Base-by-base conservation (phyloP, 2,888 invertebrate species). In the Reticulitermes lucifugus region DNA sequence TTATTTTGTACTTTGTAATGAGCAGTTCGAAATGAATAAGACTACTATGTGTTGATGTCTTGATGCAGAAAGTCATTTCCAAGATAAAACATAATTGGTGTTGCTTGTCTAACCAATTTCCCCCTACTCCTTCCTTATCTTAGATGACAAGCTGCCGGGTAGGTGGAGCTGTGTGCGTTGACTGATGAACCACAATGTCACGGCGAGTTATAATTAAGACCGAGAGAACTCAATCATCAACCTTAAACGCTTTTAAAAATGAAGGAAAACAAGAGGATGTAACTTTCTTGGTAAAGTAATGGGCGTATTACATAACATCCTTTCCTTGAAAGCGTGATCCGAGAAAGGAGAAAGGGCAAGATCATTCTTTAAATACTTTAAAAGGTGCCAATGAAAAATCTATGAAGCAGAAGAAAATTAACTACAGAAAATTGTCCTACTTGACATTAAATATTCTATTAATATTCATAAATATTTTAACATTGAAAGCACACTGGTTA, bases 161-260 rank as follows among this genome's bases (percentile, higher is more conserved):
- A 25, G 65, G 65, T 65, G 65, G 65, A 12, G 65, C n/a, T n/a
- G 65, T 65, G 65, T 65, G 65, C 65, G 73, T 73, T 73, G 73
- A 73, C 73, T 73, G 73, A 73, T 65, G 65, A 65, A 65, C n/a
- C 65, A 65, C 25, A 65, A 65, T 73, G 73, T 73, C 73, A 73
- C 73, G 73, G 5, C 22, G 73, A 18, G 73, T 73, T 41, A 35
- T 73, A 73, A 73, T 73, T 73, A 73, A 73, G 73, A 73, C 73
- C 21, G 18, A 41, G 73, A 73, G 73, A 73, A 73, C 73, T 73
- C 73, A 73, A 73, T 73, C 73, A 73, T 41, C 73, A 73, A 41
- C 21, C 41, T 65, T 65, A 65, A 65, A 65, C 25, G 25, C n/a
- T 25, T 25, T 25, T 65, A 25, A 65, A 65, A 65, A 25, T 65